These are phyloP conservation scores for Phenganax marumi DNA, from an alignment of 92 coral and sea anemone species.

Conservation along the genomic window DNA sequence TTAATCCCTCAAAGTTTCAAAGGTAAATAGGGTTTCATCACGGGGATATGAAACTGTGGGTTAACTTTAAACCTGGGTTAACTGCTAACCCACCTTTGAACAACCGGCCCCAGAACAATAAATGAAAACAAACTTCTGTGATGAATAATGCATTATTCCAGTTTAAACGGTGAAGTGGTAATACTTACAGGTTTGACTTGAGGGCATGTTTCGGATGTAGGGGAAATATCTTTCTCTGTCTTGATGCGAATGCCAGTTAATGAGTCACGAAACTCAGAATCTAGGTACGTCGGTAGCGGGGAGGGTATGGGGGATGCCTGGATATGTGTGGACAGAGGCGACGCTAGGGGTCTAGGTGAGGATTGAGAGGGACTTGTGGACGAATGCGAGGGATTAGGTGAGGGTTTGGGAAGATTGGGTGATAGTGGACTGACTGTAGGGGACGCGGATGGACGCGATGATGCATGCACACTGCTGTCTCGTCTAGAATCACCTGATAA, in stretches of 20 bases:
- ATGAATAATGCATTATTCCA: not conserved
- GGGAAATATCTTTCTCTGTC: constrained; percentile 19
- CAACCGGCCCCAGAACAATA: no score
- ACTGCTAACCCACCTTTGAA: no score
- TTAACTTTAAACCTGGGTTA: no score
- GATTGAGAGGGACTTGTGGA: constrained; percentile 38
- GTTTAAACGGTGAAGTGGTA: not conserved
- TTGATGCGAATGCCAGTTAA: constrained; percentile 3
- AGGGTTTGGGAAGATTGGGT: constrained; percentile 22
- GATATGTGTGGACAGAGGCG: constrained; percentile 14
- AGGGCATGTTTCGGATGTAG: constrained; percentile 7
- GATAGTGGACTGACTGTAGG: constrained; percentile 30
- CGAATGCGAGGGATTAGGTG: constrained; percentile 32
- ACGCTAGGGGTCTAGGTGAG: constrained; percentile 32
- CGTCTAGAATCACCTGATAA: constrained; percentile 2
- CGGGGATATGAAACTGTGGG: no score
- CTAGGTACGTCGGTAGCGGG: constrained; percentile 27
- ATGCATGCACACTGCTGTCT: constrained; percentile 8
- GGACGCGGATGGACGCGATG: not conserved
- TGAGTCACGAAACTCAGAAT: not conserved
- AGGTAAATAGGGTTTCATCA: no score
- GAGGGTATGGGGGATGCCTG: constrained; percentile 27
- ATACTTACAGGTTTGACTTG: constrained; percentile 13
- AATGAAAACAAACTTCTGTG: no score
- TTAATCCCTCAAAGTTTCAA: no score